Base-by-base conservation (phyloP, 1,140 invertebrate genomes). In the Gerris buenoi region DNA sequence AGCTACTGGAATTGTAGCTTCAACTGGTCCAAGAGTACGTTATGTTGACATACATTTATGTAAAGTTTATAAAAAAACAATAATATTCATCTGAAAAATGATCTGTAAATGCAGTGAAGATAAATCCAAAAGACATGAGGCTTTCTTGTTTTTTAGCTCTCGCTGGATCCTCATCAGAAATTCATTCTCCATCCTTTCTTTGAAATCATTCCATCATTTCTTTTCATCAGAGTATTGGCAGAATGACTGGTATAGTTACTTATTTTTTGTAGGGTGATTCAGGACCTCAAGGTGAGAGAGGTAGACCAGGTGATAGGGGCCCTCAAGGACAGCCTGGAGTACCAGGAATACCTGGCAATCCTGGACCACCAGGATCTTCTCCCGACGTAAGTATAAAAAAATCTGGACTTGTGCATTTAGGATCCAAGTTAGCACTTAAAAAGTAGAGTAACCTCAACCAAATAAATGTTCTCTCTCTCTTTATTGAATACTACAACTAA, bases 311-410 rank as follows among this genome's bases (percentile, higher is more conserved):
- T 2, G 75, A 80, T 61, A 60, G 73, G 25, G 85, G 84, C 46
- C 73, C 73, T 25, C 84, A 84, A 26, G 88, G 88, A 25, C 79
- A 78, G 10, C 82, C 81, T 13, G 88, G 88, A 1, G 74, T 71
- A 59, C 84, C 84, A 0, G 85, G 85, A 63, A 76, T 83, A n/a
- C 87, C 88, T 1, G 89, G 87, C 0, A 77, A 78, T 1, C 86
- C 87, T 0, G 88, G 87, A 60, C 82, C 83, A 22, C 82, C 86
- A 59, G 89, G 88, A 69, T 81, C 84, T n/a, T 78, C 83, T 70
- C 88, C 88, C 23, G 89, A 91, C 79, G 84, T 89, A 75, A 82
- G 81, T 75, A 73, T 23, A n/a, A n/a, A 15, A n/a, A 5, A 23
- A 1, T 65, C 27, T 14, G 14, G 13, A 62, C 61, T 62, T 62